These are phyloP conservation scores for Ferdinandea cuprea DNA, from an alignment of 2,888 invertebrate species.

Conservation along the genomic window DNA sequence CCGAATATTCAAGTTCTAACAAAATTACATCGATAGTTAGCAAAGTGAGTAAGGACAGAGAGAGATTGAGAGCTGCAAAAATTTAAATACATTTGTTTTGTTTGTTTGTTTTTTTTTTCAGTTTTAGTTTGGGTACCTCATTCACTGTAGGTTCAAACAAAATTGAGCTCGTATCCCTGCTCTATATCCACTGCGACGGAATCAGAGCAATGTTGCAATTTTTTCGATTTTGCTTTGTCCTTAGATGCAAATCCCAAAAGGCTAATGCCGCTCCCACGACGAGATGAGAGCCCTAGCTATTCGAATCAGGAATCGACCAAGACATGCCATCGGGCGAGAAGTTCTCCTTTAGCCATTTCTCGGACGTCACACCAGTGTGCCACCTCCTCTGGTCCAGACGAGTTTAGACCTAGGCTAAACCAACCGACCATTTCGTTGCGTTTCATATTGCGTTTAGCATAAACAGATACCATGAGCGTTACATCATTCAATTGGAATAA, in stretches of 20 bases:
- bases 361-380: constrained; percentile 97
- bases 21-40: constrained; percentile 38
- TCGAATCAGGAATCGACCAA: constrained; percentile 90
- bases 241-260: constrained; percentile 80
- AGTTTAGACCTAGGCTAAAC: constrained; percentile 96
- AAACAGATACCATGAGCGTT: constrained; percentile 96
- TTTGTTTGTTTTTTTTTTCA: constrained; percentile 25
- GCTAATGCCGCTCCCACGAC: constrained; percentile 80
- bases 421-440: constrained; percentile 98
- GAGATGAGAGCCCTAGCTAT: constrained; percentile 82
- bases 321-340: constrained; percentile 97
- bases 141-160: constrained; percentile 78
- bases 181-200: constrained; percentile 82
- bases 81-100: constrained; percentile 34
- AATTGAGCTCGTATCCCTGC: constrained; percentile 81
- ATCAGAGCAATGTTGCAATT: constrained; percentile 76
- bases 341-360: constrained; percentile 92
- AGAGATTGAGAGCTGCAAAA: constrained; percentile 29
- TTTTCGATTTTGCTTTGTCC: constrained; percentile 81
- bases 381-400: constrained; percentile 95
- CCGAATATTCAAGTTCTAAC: constrained; percentile 36
- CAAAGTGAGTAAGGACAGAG: constrained; percentile 10
- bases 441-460: constrained; percentile 95
- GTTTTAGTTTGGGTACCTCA: constrained; percentile 51
- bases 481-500: constrained; percentile 97